phyloP scores from a whole-genome alignment of 2,113 vertebrate genomes.

The Grammomys dolichurus region DNA sequence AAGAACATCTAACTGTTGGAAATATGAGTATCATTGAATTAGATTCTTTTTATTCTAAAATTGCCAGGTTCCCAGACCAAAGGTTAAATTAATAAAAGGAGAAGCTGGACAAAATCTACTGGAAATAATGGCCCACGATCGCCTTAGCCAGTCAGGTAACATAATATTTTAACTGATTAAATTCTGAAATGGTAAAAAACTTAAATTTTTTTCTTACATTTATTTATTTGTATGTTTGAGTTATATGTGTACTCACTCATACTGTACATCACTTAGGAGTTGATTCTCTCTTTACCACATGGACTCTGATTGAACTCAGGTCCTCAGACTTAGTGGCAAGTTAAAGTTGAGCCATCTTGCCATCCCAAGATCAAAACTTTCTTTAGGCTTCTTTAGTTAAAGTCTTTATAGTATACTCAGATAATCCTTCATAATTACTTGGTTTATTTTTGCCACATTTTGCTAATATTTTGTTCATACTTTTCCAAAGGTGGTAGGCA shows the following conservation, averaged over 20 bases:
- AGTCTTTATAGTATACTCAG: background rate
- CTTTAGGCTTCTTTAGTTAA: constrained; percentile 16
- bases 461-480: background rate
- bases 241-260: background rate
- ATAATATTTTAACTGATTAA: constrained; percentile 60
- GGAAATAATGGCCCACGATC: constrained; percentile 93
- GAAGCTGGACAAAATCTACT: constrained; percentile 88
- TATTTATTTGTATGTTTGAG: background rate
- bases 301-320: background rate
- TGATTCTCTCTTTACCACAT: background rate
- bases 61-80: constrained; percentile 93
- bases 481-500: background rate
- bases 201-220: background rate
- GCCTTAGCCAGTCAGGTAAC: constrained; percentile 96
- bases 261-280: background rate
- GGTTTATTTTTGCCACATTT: background rate
- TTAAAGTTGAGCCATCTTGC: background rate
- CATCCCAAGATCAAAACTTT: background rate
- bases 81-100: constrained; percentile 92
- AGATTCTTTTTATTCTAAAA: constrained; percentile 73
- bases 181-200: constrained; percentile 30
- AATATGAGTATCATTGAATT: constrained; percentile 58
- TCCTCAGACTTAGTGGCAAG: background rate
- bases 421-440: constrained; percentile 45
- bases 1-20: background rate